A percentile compares a stretch with the other conserved stretches of the same genome.
These are phyloP conservation scores for Laothoe populi DNA, from an alignment of 2,888 invertebrate genomes.

Conservation along the genomic window DNA sequence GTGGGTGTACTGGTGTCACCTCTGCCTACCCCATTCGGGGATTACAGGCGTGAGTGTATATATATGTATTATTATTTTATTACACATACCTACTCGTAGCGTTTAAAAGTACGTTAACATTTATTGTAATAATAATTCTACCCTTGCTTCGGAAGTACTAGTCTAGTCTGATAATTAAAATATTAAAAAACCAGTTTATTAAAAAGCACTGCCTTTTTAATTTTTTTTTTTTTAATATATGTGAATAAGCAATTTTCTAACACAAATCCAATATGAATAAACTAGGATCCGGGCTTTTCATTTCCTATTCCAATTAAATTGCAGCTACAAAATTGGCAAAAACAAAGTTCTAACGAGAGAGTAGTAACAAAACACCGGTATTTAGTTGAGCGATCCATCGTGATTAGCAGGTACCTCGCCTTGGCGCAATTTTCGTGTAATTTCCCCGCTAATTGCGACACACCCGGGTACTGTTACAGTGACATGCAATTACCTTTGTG, in stretches of 20 bases:
- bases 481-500: slow-evolving; percentile 63
- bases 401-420: slow-evolving; percentile 40
- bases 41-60: too few species aligned
- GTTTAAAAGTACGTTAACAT: too few species aligned
- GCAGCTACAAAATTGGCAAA: slow-evolving; percentile 34
- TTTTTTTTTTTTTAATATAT: too few species aligned
- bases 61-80: too few species aligned
- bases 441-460: slow-evolving; percentile 60
- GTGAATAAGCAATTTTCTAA: not conserved
- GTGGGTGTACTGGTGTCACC: too few species aligned
- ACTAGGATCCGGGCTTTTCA: not conserved
- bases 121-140: too few species aligned
- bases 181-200: too few species aligned
- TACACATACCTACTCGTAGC: too few species aligned
- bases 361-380: slow-evolving; percentile 46
- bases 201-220: too few species aligned
- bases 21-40: too few species aligned
- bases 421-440: slow-evolving; percentile 46
- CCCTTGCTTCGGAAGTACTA: too few species aligned
- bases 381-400: slow-evolving; percentile 49
- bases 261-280: not conserved
- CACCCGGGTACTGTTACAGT: slow-evolving; percentile 61
- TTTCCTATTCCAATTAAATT: not conserved
- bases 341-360: slow-evolving; percentile 35
- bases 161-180: too few species aligned